These are phyloP conservation scores for Lymantria dispar DNA, from an alignment of 2,888 invertebrate genomes.

Conservation along the genomic window DNA sequence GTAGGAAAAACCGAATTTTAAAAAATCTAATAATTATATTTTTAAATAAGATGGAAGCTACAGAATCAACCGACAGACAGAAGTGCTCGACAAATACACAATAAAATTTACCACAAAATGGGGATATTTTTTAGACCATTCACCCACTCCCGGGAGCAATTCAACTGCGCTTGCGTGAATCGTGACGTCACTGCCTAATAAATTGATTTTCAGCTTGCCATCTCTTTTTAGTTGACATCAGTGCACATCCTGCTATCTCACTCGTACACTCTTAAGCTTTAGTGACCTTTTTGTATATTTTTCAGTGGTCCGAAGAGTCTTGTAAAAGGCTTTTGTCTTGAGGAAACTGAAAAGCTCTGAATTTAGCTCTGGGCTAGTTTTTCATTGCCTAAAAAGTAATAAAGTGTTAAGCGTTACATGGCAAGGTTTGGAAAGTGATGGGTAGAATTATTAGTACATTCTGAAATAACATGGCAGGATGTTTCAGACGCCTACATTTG, in stretches of 20 bases:
- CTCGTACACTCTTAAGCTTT: constrained; percentile 61
- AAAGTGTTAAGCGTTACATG: constrained; percentile 10
- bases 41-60: too few species aligned
- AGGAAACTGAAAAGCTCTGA: constrained; percentile 59
- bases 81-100: not conserved
- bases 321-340: constrained; percentile 73
- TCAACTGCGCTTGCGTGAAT: constrained; percentile 65
- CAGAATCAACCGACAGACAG: too few species aligned
- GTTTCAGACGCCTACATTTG: constrained; percentile 6
- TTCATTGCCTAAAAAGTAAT: constrained; percentile 17
- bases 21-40: too few species aligned
- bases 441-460: constrained; percentile 6
- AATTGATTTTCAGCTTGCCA: constrained; percentile 78
- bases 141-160: constrained; percentile 68
- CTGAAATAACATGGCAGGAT: constrained; percentile 2
- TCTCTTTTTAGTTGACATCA: constrained; percentile 42
- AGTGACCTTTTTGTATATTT: constrained; percentile 77
- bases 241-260: constrained; percentile 44
- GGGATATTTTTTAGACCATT: constrained; percentile 30
- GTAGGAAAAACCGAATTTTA: too few species aligned
- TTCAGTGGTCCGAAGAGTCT: constrained; percentile 64
- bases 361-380: constrained; percentile 56
- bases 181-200: constrained; percentile 81
- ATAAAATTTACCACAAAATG: constrained; percentile 12
- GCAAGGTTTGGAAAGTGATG: constrained; percentile 25